Evolutionary conservation across 2,888 invertebrate species (phyloP).

Genomic region (Cenopis cana): DNA sequence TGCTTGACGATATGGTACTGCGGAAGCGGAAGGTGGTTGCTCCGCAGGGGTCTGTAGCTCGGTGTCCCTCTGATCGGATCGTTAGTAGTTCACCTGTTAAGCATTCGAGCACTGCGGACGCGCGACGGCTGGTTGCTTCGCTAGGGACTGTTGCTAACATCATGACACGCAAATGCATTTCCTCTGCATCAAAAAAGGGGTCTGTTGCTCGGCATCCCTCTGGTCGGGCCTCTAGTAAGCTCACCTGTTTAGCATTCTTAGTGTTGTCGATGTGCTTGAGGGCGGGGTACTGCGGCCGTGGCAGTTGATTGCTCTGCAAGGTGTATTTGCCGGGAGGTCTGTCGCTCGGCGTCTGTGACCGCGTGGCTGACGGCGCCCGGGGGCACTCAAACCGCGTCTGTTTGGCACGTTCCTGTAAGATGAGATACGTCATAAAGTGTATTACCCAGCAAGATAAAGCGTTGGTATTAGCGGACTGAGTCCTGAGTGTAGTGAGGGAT

Average conservation of each 20-base stretch:
- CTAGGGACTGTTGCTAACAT: no score
- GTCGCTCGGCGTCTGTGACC: conserved; percentile 67
- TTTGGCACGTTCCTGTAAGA: conserved; percentile 45
- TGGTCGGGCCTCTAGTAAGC: conserved; percentile 3
- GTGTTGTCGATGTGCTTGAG: conserved; percentile 85
- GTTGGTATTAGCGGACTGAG: no score
- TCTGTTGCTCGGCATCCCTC: conserved; percentile 54
- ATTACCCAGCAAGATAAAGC: background rate
- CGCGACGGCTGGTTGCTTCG: no score
- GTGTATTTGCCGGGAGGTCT: conserved; percentile 75
- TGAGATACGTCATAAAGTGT: conserved; percentile 1
- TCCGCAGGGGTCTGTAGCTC: no score
- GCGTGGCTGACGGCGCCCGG: conserved; percentile 57
- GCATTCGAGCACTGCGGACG: no score
- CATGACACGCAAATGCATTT: no score
- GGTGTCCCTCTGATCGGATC: no score
- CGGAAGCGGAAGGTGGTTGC: no score
- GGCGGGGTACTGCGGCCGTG: conserved; percentile 88
- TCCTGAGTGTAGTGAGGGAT: no score
- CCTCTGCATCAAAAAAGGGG: no score
- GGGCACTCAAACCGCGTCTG: conserved; percentile 47
- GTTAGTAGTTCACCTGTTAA: no score
- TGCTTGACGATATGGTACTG: no score
- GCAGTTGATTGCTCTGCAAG: conserved; percentile 89
- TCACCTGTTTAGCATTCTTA: conserved; percentile 89